Base-by-base conservation (phyloP, 2,113 vertebrate species). In the Platichthys stellatus region DNA sequence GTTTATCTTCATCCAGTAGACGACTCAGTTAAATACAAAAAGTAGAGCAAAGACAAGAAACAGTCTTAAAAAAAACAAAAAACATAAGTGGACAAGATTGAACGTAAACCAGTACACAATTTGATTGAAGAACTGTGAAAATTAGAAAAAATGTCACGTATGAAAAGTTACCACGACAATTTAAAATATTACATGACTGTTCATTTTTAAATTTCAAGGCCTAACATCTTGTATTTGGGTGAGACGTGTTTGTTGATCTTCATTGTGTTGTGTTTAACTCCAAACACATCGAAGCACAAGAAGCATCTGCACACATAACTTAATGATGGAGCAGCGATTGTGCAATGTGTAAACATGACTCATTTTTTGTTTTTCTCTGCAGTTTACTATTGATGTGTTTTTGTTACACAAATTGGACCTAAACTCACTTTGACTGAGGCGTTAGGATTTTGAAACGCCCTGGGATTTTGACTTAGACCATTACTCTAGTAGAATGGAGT, bases 401-500 rank as follows among this genome's bases (percentile, higher is more conserved):
- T 75, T 57, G 31, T 77, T 82, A 73, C 35, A 77, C 26, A 74
- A 76, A 69, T 69, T 84, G 70, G 63, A 68, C 64, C 20, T 45
- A 12, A 17, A 24, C 61, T 63, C 57, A 14, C 65, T 66, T 64
- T 85, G 75, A 67, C 72, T n/a, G n/a, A 65, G 23, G n/a, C 2
- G 20, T 49, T 63, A 57, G 18, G 64, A 70, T 84, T 78, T 72
- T 66, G 75, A 80, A 87, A 78, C 60, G 68, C 49, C 23, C 45
- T 23, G 12, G 5, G 63, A 70, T 63, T 51, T 54, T 45, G 51
- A 75, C 62, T 72, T 51, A 31, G 65, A 28, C 61, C 64, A 43
- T 74, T 74, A 70, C 63, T 81, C 38, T 53, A 74, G 24, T 35
- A 51, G 26, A 75, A 57, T 59, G 20, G 65, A n/a, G 63, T 68